phyloP scores from a whole-genome alignment of 2,888 invertebrate species.

The Osmoderma eremita region DNA sequence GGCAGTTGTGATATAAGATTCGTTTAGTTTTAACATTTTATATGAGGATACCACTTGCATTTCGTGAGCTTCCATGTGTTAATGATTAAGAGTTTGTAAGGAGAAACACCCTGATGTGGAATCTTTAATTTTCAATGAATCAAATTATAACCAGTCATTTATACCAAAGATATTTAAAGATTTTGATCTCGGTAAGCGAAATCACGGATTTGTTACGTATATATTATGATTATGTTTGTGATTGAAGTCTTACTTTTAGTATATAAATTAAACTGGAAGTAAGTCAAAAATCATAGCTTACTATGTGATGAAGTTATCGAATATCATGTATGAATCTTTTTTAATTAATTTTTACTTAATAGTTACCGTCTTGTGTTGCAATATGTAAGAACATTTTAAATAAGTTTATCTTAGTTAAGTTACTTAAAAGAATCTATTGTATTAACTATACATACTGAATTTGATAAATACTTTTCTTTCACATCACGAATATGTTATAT shows the following conservation, averaged over 20 bases:
- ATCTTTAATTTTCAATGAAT: not conserved
- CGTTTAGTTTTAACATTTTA: conserved; percentile 11
- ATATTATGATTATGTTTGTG: conserved; percentile 9
- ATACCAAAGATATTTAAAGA: conserved; percentile 35
- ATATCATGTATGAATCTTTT: too few species aligned
- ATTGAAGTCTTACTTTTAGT: conserved; percentile 1
- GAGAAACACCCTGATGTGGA: not conserved
- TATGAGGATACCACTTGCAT: conserved; percentile 23
- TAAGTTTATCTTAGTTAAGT: not conserved
- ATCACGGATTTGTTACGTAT: conserved; percentile 16
- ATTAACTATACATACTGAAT: conserved; percentile 2
- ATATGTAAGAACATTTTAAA: not conserved
- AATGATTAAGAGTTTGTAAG: conserved; percentile 28
- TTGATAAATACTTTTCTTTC: conserved; percentile 1
- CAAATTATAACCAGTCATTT: conserved; percentile 19
- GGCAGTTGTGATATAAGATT: conserved; percentile 71
- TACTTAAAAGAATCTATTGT: not conserved
- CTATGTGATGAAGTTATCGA: too few species aligned
- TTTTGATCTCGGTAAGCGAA: conserved; percentile 37
- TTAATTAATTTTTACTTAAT: not conserved
- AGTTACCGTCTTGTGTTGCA: conserved; percentile 25
- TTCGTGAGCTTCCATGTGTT: conserved; percentile 39
- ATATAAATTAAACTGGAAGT: not conserved
- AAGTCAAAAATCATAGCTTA: not conserved
- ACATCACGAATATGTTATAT: conserved; percentile 12